Evolutionary conservation across 2,888 invertebrate species (phyloP).

Genomic region (Tenthredo livida): DNA sequence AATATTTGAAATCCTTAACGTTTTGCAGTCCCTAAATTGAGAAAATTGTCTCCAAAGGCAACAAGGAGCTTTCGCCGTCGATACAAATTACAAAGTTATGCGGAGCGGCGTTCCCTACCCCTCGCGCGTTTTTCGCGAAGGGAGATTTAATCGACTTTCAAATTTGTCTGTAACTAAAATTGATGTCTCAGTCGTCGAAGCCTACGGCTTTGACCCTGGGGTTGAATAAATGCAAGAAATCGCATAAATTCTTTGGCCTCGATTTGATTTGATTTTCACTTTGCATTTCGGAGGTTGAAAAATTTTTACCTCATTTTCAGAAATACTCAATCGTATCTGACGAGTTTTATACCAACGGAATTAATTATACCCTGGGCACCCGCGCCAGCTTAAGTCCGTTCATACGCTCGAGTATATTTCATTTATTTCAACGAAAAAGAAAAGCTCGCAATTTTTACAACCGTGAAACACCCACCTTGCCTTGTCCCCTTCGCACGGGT

Average conservation of each 20-base stretch:
- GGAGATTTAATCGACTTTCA: conserved; percentile 44
- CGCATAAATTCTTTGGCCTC: conserved; percentile 26
- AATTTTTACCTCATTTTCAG: background rate
- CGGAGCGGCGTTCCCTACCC: background rate
- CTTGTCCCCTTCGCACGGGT: background rate
- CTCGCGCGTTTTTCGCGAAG: background rate
- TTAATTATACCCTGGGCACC: background rate
- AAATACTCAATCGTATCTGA: conserved; percentile 32
- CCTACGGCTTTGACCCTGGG: background rate
- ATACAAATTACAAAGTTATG: conserved; percentile 48
- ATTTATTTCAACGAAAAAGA: background rate
- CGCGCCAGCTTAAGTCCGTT: background rate
- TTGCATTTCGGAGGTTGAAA: background rate
- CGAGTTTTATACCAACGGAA: background rate
- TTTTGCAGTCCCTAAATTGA: conserved; percentile 29
- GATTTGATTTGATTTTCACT: conserved; percentile 23
- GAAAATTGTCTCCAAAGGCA: conserved; percentile 4
- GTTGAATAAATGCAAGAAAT: conserved; percentile 25
- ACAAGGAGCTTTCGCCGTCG: conserved; percentile 20
- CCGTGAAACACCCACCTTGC: background rate
- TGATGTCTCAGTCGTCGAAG: conserved; percentile 47
- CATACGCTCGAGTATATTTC: background rate
- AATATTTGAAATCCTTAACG: conserved; percentile 17
- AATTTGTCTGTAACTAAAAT: conserved; percentile 40
- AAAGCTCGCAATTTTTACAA: background rate